Evolutionary conservation across 2,797 vertebrate genomes (phyloP), one percentile per base, ranked within the genome.

Genomic region (Danio kyathit): DNA sequence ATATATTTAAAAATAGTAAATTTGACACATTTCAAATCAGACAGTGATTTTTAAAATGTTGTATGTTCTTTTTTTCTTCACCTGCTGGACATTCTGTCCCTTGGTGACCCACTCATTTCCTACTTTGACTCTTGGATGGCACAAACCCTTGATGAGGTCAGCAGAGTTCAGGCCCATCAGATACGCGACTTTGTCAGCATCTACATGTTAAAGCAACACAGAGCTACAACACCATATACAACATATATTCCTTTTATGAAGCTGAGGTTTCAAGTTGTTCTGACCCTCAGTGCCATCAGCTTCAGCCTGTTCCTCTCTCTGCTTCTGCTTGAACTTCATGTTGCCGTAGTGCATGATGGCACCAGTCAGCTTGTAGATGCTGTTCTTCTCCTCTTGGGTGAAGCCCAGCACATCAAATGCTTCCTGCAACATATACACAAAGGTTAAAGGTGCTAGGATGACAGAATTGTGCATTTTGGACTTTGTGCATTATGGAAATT

Each of bases 91-190:
- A 83, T 65, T 96, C 87, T 97, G 96, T 78, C 96, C 96, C 79
- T 96, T 97, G 91, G 96, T 97, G 86, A 97, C 96, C 1, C 95
- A 97, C 52, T 97, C 96, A 0, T 97, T 97, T 60, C 96, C 96
- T 65, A 97, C 96, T 89, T 97, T 97, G 3, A 97, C 96, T 43
- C 96, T 92, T 0, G 96, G 96, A 82, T 96, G 96, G 71, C 95
- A 96, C 72, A 97, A 84, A 1, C 94, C 95, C 85, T 97, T 97
- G 40, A 97, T 91, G 11, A 97, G 86, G 75, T 97, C 96, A 0
- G 96, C 95, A 1, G 96, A 97, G 88, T 97, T 97, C 61, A 97
- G 86, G 5, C 94, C 95, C 96, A 96, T 96, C 59, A 97, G 90
- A 83, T 97, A 97, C 46, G 96, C 94, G 0, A 89, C 92, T 83